Conservation (phyloP, 2,113 vertebrate species). For the Xiphophorus couchianus region DNA sequence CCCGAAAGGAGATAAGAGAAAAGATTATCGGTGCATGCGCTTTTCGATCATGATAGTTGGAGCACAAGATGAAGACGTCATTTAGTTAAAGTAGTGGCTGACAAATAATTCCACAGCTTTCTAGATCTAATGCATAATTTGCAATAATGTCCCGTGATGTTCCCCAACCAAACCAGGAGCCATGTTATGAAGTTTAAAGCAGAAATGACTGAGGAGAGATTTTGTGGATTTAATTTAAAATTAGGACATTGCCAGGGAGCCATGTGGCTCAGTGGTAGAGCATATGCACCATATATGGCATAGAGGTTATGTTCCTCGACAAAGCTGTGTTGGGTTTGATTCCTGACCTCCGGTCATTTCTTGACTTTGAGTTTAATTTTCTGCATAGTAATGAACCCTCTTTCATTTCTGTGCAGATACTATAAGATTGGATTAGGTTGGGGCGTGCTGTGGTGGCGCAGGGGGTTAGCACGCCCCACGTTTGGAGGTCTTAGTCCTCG, state of each 20-base stretch:
- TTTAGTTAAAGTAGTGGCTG: background rate
- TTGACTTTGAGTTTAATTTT: background rate
- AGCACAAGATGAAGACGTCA: background rate
- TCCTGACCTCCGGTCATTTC: background rate
- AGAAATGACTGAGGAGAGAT: background rate
- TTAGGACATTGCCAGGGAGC: too few species aligned
- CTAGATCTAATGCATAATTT: background rate
- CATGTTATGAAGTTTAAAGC: background rate
- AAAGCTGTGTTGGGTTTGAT: background rate
- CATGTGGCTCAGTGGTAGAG: background rate
- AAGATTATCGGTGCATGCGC: background rate
- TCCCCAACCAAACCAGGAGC: background rate
- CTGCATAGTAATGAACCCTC: background rate
- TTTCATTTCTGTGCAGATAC: background rate
- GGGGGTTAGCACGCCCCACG: too few species aligned
- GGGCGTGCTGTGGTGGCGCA: too few species aligned
- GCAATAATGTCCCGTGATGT: background rate
- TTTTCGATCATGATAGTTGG: background rate
- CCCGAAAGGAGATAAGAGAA: background rate
- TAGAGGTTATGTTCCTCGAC: background rate
- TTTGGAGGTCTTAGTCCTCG: too few species aligned
- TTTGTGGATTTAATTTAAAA: background rate
- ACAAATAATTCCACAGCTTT: background rate
- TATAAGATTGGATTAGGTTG: background rate
- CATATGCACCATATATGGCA: background rate